phyloP scores from a whole-genome alignment of 2,888 invertebrate genomes.

The Acholoe squamosa region DNA sequence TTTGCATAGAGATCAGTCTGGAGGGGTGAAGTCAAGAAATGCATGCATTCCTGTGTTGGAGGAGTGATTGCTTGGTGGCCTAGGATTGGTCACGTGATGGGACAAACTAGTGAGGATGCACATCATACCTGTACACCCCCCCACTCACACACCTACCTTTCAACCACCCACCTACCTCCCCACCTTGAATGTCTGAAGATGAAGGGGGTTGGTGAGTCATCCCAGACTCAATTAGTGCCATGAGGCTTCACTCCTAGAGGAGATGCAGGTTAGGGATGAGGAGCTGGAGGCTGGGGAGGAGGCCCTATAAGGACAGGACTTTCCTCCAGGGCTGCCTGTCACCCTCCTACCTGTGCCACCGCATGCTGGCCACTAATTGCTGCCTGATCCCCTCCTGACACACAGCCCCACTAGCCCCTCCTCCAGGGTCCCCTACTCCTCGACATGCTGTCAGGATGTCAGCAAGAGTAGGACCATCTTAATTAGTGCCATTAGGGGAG shows the following conservation, averaged over 20 bases:
- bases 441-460: too few species aligned
- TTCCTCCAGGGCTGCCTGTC: neutral
- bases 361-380: neutral
- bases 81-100: neutral
- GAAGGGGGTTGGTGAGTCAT: neutral
- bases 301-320: conserved; percentile 11
- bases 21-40: too few species aligned
- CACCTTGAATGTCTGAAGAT: neutral
- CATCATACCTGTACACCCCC: neutral
- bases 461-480: too few species aligned
- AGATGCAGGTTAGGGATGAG: neutral
- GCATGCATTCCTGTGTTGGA: too few species aligned
- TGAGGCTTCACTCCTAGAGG: conserved; percentile 6
- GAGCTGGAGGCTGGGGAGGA: neutral
- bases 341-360: conserved; percentile 13
- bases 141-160: neutral
- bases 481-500: too few species aligned
- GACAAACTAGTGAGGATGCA: neutral
- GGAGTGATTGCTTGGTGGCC: neutral
- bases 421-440: neutral
- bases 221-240: neutral
- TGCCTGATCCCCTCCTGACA: conserved; percentile 1
- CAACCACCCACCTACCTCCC: too few species aligned
- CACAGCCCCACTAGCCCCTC: neutral
- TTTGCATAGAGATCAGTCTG: too few species aligned